Evolutionary conservation across 2,113 vertebrate genomes (phyloP), one percentile per base, ranked within the genome.

Genomic region (Malurus melanocephalus): DNA sequence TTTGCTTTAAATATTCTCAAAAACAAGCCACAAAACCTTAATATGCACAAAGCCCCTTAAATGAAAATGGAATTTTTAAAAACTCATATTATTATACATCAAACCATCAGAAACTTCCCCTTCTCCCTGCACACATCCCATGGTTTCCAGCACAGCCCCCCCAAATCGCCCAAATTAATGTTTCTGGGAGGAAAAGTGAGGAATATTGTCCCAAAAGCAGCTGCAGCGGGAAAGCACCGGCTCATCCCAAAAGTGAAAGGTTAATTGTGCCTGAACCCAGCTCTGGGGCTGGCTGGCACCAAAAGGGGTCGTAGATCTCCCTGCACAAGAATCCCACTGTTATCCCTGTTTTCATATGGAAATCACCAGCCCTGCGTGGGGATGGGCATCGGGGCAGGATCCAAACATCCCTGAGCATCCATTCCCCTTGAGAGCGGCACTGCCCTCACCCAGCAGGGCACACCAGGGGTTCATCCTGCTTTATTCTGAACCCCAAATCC

Each of bases 321-420:
- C 40, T 28, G 30, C 83, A 96, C 96, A 96, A 95, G 93, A 89
- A 93, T 83, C 87, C 89, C 90, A 93, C 93, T 96, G 95, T 96
- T 81, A 64, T 5, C 80, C 16, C 45, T 3, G 74, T 87, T 95
- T 96, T 96, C 96, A 94, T 93, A 96, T 95, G 94, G 33, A 67
- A 96, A 96, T 95, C 8, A 8, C 59, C 6, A 69, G 68, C 62
- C 59, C 56, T 3, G 59, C 93, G 71, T 48, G 83, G 32, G 80
- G 83, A 61, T 57, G 85, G 60, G 33, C 38, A n/a, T 0, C 2
- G 77, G 83, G 67, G 19, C 5, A 11, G 67, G n/a, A 69, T 53
- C 87, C 82, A 7, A n/a, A 18, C 2, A 51, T 55, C 64, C 72
- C 61, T 5, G 19, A 1, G 1, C 13, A 11, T 3, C 19, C 32